Evolutionary conservation across 35 echinoderm and acorn worm genomes (phyloP), one percentile per base, ranked within the genome.

Genomic region (Heliocidaris erythrogramma): DNA sequence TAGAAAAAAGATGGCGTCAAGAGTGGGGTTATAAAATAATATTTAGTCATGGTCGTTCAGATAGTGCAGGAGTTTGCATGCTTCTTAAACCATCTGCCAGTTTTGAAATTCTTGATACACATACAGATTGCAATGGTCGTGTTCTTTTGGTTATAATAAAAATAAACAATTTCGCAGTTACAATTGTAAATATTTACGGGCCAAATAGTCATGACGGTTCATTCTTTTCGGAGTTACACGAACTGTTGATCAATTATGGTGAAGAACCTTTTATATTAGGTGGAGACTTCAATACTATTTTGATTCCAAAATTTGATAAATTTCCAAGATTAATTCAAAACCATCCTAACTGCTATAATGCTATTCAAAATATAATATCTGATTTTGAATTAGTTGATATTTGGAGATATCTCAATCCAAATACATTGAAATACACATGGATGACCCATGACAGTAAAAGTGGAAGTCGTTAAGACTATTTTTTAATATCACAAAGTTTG

Each of bases 1-100:
- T 32, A 32, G 85, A 29, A n/a, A 86, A 86, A 86, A 86, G 85
- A 32, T 86, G 85, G 85, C 21, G 31, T 86, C 9, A 86, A 24
- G 85, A 86, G 31, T 86, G 85, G 85, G 85, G 85, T 86, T 86
- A 86, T 21, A 86, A 86, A 2, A 86, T 86, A 86, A 86, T 86
- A 30, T 86, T 86, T 21, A 30, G 85, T 86, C 85, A 86, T 86
- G 85, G 85, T 86, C 85, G 85, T 30, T 86, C 21, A 30, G 85
- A 86, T 86, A 86, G 85, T 86, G 85, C 85, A 30, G 21, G 85
- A 9, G 27, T 30, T n/a, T n/a, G n/a, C n/a, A n/a, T 86, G 85
- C 31, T 86, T 30, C 21, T 86, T 29, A 86, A 86, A 86, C 85
- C 85, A 17, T 86, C 85, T 9, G 85, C 85, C 9, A 86, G 7